These are phyloP conservation scores for Tiphia femorata DNA, from an alignment of 2,888 invertebrate genomes.

Conservation along the genomic window DNA sequence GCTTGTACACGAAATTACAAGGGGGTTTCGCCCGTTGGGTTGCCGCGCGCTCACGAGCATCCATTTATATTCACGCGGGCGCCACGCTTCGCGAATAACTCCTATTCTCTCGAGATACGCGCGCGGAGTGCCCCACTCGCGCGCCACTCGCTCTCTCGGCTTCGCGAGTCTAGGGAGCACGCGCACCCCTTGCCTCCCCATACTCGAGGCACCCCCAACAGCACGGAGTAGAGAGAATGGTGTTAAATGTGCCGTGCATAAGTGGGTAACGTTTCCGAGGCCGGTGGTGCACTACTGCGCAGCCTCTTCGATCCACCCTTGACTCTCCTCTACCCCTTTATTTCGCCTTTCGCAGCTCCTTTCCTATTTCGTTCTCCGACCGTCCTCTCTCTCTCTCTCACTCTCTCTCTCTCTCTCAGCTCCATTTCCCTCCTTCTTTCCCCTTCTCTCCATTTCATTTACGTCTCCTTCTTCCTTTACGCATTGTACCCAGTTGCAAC, in stretches of 20 bases:
- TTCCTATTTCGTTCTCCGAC: constrained; percentile 2
- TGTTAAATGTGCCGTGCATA: constrained; percentile 59
- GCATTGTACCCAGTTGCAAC: too few species aligned
- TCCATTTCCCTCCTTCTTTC: neutral
- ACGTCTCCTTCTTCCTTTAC: neutral
- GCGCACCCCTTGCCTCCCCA: too few species aligned
- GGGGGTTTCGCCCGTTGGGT: too few species aligned
- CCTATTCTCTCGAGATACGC: constrained; percentile 26
- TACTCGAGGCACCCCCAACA: too few species aligned
- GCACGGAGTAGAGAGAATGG: too few species aligned
- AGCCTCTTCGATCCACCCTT: too few species aligned
- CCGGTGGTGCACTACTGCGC: constrained; percentile 38
- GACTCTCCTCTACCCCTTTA: neutral
- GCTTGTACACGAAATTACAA: constrained; percentile 33
- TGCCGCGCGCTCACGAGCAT: constrained; percentile 15
- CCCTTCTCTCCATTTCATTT: neutral
- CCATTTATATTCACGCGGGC: constrained; percentile 39
- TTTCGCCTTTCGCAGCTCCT: constrained; percentile 8
- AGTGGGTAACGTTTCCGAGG: constrained; percentile 54
- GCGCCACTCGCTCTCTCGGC: neutral
- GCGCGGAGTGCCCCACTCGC: neutral
- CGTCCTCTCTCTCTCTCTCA: neutral
- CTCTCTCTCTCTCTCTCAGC: neutral
- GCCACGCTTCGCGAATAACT: constrained; percentile 3
- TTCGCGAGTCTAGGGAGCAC: constrained; percentile 12